Evolutionary conservation across 2,113 vertebrate species (phyloP).

Genomic region (Triplophysa rosa): DNA sequence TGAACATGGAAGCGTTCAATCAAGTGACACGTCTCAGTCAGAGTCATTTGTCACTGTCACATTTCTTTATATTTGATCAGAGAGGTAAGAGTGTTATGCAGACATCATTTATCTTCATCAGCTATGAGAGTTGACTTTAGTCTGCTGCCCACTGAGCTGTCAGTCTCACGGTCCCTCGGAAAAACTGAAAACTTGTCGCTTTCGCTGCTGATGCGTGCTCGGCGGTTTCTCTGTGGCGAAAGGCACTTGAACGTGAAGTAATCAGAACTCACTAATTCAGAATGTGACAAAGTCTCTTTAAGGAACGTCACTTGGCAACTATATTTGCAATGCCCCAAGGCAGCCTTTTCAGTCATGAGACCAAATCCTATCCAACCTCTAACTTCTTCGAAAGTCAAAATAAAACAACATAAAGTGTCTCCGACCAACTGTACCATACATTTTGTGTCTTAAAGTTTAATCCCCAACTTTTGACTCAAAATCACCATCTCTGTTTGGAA

Average conservation of each 20-base stretch:
- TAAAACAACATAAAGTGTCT: no score
- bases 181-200: conserved; percentile 23
- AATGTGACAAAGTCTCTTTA: conserved; percentile 14
- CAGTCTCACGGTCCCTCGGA: conserved; percentile 51
- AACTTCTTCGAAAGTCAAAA: no score
- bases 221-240: conserved; percentile 31
- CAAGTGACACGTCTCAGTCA: conserved; percentile 64
- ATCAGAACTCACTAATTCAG: conserved; percentile 34
- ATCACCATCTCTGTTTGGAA: no score
- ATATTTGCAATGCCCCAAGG: no score
- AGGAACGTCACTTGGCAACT: no score
- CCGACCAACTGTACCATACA: no score
- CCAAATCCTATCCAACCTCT: no score
- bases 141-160: conserved; percentile 67
- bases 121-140: conserved; percentile 49
- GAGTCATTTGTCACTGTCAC: conserved; percentile 71
- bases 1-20: conserved; percentile 65
- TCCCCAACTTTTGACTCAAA: no score
- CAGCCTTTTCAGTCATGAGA: no score
- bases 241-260: conserved; percentile 29
- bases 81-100: conserved; percentile 58
- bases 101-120: conserved; percentile 76
- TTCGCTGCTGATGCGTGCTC: conserved; percentile 13
- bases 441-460: no score
- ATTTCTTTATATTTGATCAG: conserved; percentile 71